Evolutionary conservation across 1,140 invertebrate species (phyloP), one percentile per base, ranked within the genome.

Genomic region (Aethina tumida): DNA sequence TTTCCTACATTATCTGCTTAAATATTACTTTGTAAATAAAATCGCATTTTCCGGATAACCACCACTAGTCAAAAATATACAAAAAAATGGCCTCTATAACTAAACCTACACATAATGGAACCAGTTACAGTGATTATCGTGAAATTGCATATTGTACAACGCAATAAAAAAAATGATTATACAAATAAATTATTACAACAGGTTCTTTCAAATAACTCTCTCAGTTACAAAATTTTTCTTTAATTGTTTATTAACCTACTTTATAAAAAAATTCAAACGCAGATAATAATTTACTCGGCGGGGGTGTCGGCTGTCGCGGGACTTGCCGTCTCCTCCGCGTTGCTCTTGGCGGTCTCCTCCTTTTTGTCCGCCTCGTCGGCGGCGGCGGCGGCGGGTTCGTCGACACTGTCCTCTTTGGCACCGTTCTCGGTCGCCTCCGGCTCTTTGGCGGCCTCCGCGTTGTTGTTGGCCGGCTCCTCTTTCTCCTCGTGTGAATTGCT

Each of bases 391-490:
- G 41, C 35, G 19, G n/a, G n/a, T 15, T 56, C 52, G 14, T 43
- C 55, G 39, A 46, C 53, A 19, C 56, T 51, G 39, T 55, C 51
- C 27, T 50, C 50, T 43, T 59, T 60, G 12, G 56, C 55, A 5
- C 58, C 58, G 31, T 60, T 59, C 40, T 59, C 58, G 12, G 49
- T 55, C 10, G 55, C 43, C 32, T 58, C 57, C 5, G 45, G 39
- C 36, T 56, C 54, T 39, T 58, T 56, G 26, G 53, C 28, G 35
- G 45, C 40, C 30, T 57, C 52, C 15, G 51, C 56, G 38, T 62
- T 62, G 45, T 62, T 60, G 35, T 55, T 58, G 10, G 45, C 58
- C 14, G 52, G 17, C 41, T 62, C 57, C n/a, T 60, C 55, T 35
- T 57, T 58, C 21, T 56, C 54, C 7, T 48, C 50, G 41, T 58